These are phyloP conservation scores for Gobius niger DNA, from an alignment of 2,113 vertebrate genomes.

Conservation along the genomic window DNA sequence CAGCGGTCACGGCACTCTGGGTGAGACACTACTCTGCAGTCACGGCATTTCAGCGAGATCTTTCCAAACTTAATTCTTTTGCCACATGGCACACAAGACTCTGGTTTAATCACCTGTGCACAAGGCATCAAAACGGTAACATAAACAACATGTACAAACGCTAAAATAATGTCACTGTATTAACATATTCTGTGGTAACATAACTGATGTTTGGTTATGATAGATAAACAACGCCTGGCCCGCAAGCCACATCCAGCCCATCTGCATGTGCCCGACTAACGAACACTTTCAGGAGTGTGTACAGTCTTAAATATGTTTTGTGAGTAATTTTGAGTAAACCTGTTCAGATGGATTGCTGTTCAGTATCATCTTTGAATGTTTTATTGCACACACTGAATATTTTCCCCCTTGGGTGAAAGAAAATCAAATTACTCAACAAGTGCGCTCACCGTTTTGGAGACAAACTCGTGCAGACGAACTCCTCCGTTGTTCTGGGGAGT, in stretches of 20 bases:
- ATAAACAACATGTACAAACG: background rate
- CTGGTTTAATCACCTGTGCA: constrained; percentile 93
- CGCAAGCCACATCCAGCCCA: too few relatives aligned
- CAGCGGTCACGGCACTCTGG: constrained; percentile 93
- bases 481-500: constrained; percentile 83
- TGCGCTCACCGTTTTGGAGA: constrained; percentile 88
- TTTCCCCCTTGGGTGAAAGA: background rate
- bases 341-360: too few relatives aligned
- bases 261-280: too few relatives aligned
- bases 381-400: background rate
- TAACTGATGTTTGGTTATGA: too few relatives aligned
- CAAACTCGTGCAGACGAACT: constrained; percentile 89
- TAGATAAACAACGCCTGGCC: too few relatives aligned
- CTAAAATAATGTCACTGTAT: background rate
- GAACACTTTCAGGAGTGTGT: background rate
- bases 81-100: constrained; percentile 94
- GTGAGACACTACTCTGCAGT: constrained; percentile 90
- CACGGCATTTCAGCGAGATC: constrained; percentile 89
- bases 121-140: background rate
- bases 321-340: constrained; percentile 1
- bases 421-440: background rate
- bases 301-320: background rate
- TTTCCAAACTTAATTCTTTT: constrained; percentile 98
- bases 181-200: background rate
- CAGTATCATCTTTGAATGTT: background rate